Conservation (phyloP, 2,888 invertebrate species). For the Caenorhabditis panamensis region DNA sequence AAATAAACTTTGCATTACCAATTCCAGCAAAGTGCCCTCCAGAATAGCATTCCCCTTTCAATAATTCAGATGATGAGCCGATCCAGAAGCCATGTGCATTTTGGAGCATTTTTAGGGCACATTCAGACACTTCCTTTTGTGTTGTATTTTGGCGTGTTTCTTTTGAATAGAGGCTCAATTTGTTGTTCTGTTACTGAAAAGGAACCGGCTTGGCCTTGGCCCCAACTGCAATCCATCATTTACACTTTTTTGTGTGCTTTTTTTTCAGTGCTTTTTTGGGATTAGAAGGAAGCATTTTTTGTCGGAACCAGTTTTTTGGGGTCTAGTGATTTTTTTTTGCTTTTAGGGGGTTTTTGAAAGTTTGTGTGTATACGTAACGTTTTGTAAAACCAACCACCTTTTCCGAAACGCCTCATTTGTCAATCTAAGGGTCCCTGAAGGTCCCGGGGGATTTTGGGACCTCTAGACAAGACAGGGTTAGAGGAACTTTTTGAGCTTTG, state of each 20-base stretch:
- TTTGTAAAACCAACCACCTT: too few species aligned
- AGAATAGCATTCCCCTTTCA: background rate
- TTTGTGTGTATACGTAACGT: too few species aligned
- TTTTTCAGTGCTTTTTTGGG: too few species aligned
- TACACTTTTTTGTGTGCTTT: too few species aligned
- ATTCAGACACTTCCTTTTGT: background rate
- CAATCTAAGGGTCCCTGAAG: background rate
- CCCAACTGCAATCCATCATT: too few species aligned
- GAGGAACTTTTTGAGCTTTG: too few species aligned
- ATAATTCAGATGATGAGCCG: constrained; percentile 8
- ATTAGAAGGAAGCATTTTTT: too few species aligned
- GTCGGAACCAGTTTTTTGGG: too few species aligned
- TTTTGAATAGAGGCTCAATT: background rate
- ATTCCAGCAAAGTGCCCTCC: background rate
- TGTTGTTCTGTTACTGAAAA: background rate
- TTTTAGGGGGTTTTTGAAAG: too few species aligned
- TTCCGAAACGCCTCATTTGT: background rate
- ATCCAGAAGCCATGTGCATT: background rate
- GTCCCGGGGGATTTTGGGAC: background rate
- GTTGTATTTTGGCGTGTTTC: background rate
- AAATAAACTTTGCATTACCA: too few species aligned
- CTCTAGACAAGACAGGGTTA: background rate
- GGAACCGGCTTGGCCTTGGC: too few species aligned
- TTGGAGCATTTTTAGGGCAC: background rate
- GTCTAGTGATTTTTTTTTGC: too few species aligned